Conservation (phyloP, 2,888 invertebrate species). For the Xestobium rufovillosum region DNA sequence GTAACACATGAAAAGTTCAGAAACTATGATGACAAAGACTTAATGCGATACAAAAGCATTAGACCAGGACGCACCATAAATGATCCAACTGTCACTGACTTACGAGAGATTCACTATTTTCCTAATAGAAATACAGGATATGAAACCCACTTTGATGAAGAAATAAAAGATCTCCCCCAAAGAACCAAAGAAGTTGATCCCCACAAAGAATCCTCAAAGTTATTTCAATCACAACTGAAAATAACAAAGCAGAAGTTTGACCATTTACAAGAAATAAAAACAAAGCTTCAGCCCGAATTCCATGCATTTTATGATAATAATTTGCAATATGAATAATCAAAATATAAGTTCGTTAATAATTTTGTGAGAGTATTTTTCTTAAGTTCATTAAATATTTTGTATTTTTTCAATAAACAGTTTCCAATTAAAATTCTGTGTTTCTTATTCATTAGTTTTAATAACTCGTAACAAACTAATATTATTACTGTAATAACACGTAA, state of each 20-base stretch:
- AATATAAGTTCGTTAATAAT: too few relatives aligned
- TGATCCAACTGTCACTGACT: constrained; percentile 3
- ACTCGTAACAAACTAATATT: too few relatives aligned
- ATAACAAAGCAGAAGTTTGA: constrained; percentile 2
- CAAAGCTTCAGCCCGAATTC: too few relatives aligned
- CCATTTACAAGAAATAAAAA: too few relatives aligned
- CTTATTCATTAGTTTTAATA: too few relatives aligned
- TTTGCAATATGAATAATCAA: too few relatives aligned
- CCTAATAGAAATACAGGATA: not conserved
- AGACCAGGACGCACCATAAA: constrained; percentile 4
- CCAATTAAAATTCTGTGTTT: too few relatives aligned
- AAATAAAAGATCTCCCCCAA: constrained; percentile 3
- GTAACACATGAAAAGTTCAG: not conserved
- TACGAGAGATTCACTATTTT: constrained; percentile 4
- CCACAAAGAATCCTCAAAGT: not conserved
- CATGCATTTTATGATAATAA: too few relatives aligned
- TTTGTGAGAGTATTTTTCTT: too few relatives aligned
- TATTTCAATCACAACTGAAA: constrained; percentile 2
- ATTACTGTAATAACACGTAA: too few relatives aligned
- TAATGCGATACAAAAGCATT: constrained; percentile 4
- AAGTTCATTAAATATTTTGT: too few relatives aligned
- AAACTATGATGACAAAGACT: constrained; percentile 1
- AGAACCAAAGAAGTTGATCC: not conserved
- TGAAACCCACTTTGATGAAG: constrained; percentile 1
- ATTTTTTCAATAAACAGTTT: too few relatives aligned